phyloP scores from a whole-genome alignment of 2,113 vertebrate genomes.

The Tringa solitaria region DNA sequence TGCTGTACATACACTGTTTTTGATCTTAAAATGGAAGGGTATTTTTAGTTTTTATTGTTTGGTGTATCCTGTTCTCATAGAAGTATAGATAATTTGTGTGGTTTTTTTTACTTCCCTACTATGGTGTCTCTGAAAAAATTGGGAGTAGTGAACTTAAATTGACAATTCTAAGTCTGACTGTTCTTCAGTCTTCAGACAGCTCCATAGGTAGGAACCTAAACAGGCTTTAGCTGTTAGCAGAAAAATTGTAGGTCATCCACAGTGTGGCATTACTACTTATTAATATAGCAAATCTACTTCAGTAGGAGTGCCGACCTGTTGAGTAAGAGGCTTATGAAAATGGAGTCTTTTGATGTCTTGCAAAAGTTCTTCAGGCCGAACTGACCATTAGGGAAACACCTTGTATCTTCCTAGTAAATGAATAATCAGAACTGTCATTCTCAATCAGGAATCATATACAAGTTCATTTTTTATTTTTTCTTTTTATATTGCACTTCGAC shows the following conservation, averaged over 20 bases:
- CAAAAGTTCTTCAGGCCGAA: conserved; percentile 13
- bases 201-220: neutral
- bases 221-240: neutral
- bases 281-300: conserved; percentile 35
- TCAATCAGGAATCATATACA: neutral
- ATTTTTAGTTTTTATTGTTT: neutral
- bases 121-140: neutral
- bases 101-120: neutral
- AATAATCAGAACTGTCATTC: neutral
- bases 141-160: neutral
- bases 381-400: neutral
- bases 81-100: neutral
- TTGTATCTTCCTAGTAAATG: neutral
- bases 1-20: neutral
- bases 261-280: neutral
- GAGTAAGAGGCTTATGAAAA: conserved; percentile 52
- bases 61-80: neutral
- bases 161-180: neutral
- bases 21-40: neutral
- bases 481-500: neutral
- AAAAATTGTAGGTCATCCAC: conserved; percentile 36
- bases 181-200: neutral
- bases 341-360: conserved; percentile 36
- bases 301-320: conserved; percentile 29
- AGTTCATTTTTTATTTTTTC: neutral